phyloP scores from a whole-genome alignment of 2,888 invertebrate species.

The Cryptus armator region DNA sequence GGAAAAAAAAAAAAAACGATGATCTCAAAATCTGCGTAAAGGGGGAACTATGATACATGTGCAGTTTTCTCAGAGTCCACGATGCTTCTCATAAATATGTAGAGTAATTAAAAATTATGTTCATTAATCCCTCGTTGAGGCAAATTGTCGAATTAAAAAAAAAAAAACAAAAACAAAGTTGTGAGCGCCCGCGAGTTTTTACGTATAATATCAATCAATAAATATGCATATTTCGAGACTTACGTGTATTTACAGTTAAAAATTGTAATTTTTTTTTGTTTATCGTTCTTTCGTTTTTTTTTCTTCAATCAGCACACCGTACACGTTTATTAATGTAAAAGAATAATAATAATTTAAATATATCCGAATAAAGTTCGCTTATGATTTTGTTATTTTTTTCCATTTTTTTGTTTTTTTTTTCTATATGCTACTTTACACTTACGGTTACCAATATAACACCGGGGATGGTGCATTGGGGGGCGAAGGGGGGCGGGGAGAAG shows the following conservation, averaged over 20 bases:
- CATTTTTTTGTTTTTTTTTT: slow-evolving; percentile 73
- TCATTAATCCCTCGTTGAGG: slow-evolving; percentile 33
- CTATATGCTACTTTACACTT: slow-evolving; percentile 77
- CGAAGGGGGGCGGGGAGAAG: slow-evolving; percentile 11
- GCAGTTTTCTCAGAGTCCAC: slow-evolving; percentile 21
- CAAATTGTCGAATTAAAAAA: slow-evolving; percentile 8
- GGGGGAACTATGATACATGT: slow-evolving; percentile 7
- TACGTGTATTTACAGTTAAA: slow-evolving; percentile 74
- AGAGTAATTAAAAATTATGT: slow-evolving; percentile 20
- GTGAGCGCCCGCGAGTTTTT: slow-evolving; percentile 55
- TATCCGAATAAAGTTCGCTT: slow-evolving; percentile 76
- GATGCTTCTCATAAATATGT: slow-evolving; percentile 24
- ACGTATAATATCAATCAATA: slow-evolving; percentile 74
- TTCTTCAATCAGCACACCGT: slow-evolving; percentile 53
- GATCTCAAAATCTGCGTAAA: background rate
- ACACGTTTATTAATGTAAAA: slow-evolving; percentile 54
- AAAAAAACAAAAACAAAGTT: slow-evolving; percentile 25
- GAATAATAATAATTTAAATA: slow-evolving; percentile 80
- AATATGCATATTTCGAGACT: slow-evolving; percentile 77
- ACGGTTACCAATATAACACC: slow-evolving; percentile 78
- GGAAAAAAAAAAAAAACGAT: background rate
- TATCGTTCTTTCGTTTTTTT: slow-evolving; percentile 55
- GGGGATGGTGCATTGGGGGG: slow-evolving; percentile 62
- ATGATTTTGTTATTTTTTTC: slow-evolving; percentile 62
- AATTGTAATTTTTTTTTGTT: slow-evolving; percentile 56